phyloP scores from a whole-genome alignment of 2,888 invertebrate species.

The Drosophila aldrichi region DNA sequence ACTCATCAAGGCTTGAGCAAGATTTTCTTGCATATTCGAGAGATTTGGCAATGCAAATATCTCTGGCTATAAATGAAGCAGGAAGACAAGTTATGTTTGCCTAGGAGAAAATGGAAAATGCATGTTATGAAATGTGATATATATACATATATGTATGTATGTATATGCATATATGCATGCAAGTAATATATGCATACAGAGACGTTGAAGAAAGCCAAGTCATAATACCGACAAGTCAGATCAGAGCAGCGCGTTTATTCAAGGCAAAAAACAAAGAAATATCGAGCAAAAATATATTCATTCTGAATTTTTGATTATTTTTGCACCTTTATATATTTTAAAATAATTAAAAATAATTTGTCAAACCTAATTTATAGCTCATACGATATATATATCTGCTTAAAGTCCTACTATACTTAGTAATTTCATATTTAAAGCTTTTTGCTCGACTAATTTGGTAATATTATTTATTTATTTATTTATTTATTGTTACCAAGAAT shows the following conservation, averaged over 20 bases:
- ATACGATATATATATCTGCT: too few species aligned
- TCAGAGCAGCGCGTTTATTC: background rate
- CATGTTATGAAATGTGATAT: background rate
- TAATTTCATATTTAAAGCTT: background rate
- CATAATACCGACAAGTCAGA: background rate
- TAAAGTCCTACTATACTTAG: too few species aligned
- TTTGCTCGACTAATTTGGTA: background rate
- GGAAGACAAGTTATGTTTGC: constrained; percentile 1
- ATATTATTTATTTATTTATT: background rate
- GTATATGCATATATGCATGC: background rate
- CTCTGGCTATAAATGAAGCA: constrained; percentile 6
- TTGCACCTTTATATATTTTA: background rate
- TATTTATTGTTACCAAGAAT: too few species aligned
- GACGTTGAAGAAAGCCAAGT: background rate
- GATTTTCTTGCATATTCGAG: constrained; percentile 19
- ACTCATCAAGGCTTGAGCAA: constrained; percentile 27
- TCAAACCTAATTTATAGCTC: too few species aligned
- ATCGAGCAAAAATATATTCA: background rate
- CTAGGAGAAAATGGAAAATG: constrained; percentile 4
- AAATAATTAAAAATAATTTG: too few species aligned
- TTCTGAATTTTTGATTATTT: too few species aligned
- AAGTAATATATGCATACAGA: background rate
- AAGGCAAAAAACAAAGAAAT: background rate
- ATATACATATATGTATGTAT: background rate
- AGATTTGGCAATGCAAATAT: constrained; percentile 7